A percentile compares a stretch with the other conserved stretches of the same genome.
Evolutionary conservation across 2,888 invertebrate species (phyloP).

Genomic region (Polydrusus cervinus): DNA sequence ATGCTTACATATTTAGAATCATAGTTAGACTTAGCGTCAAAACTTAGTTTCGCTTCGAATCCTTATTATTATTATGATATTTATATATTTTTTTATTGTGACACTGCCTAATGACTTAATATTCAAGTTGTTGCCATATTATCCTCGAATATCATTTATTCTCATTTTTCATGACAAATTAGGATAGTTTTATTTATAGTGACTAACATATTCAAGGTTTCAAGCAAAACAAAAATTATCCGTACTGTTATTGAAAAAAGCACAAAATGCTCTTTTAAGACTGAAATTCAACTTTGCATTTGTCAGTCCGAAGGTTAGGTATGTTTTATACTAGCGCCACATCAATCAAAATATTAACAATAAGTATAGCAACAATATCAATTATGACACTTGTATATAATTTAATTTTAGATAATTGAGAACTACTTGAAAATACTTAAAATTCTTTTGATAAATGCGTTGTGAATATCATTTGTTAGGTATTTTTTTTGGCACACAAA

Average conservation of each 20-base stretch:
- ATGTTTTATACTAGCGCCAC: background rate
- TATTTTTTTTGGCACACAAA: conserved; percentile 6
- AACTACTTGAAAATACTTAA: background rate
- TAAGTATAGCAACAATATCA: too few relatives aligned
- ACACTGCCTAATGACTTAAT: conserved; percentile 58
- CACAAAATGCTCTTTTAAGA: conserved; percentile 17
- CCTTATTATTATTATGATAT: conserved; percentile 21
- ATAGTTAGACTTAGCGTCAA: conserved; percentile 22
- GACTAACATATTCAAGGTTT: conserved; percentile 26
- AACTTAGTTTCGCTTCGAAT: conserved; percentile 22
- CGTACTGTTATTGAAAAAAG: background rate
- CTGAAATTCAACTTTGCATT: conserved; percentile 15
- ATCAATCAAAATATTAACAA: background rate
- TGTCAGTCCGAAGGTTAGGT: background rate
- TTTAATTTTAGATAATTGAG: too few relatives aligned
- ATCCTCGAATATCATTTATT: conserved; percentile 32
- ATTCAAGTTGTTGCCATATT: conserved; percentile 38
- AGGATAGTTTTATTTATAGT: conserved; percentile 39
- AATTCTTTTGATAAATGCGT: background rate
- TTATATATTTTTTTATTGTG: conserved; percentile 47
- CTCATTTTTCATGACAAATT: conserved; percentile 38
- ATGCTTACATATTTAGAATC: conserved; percentile 13
- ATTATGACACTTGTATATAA: too few relatives aligned
- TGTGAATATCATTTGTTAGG: background rate
- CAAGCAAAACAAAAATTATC: conserved; percentile 19